These are phyloP conservation scores for Lithodes maja DNA, from an alignment of 2,888 invertebrate species.

Conservation along the genomic window DNA sequence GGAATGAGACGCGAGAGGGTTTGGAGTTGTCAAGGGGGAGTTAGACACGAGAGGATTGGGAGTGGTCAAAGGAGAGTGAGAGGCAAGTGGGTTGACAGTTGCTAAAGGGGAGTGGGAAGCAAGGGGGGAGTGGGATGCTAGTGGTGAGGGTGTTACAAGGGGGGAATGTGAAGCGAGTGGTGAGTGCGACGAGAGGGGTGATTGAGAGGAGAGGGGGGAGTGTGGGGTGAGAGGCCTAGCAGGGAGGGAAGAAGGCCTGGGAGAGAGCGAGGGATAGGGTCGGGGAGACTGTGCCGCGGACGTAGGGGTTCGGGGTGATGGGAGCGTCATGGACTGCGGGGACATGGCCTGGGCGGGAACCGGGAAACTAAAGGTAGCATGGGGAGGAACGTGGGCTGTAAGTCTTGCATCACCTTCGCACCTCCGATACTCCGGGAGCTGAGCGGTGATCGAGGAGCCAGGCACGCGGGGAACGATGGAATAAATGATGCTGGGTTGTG, in stretches of 20 bases:
- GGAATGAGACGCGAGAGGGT: too few relatives aligned
- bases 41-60: too few relatives aligned
- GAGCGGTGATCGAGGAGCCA: constrained; percentile 51
- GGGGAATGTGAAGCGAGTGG: neutral
- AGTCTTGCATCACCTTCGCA: constrained; percentile 46
- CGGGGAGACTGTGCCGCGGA: constrained; percentile 48
- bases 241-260: constrained; percentile 35
- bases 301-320: constrained; percentile 52
- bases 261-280: constrained; percentile 52
- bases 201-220: constrained; percentile 15
- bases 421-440: constrained; percentile 52
- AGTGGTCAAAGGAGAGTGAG: too few relatives aligned
- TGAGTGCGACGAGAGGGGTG: neutral
- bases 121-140: neutral
- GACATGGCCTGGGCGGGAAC: constrained; percentile 50
- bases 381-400: constrained; percentile 46
- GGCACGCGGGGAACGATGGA: constrained; percentile 44
- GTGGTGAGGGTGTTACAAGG: neutral
- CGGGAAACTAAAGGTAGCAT: constrained; percentile 53
- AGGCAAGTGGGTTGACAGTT: too few relatives aligned
- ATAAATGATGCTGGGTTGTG: constrained; percentile 46
- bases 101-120: too few relatives aligned
- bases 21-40: too few relatives aligned
- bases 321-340: constrained; percentile 54
- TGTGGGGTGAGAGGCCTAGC: constrained; percentile 50